Evolutionary conservation across 2,113 vertebrate genomes (phyloP), one percentile per base, ranked within the genome.

Genomic region (Poeciliopsis occidentalis): DNA sequence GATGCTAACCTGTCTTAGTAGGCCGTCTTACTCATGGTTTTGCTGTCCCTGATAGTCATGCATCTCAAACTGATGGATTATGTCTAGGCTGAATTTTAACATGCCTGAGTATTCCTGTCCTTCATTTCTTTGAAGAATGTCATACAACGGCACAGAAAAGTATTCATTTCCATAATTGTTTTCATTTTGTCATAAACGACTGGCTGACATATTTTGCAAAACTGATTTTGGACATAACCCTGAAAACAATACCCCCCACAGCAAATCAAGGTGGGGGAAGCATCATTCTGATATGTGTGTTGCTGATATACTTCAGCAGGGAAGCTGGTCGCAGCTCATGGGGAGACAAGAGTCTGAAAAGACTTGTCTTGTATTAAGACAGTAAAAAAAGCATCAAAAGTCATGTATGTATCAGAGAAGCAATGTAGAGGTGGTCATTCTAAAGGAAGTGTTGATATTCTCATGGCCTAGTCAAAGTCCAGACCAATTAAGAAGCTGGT

Each of bases 31-130:
- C 11, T 60, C 70, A 54, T 10, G 60, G 70, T 82, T 70, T 73
- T 80, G 66, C 72, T 71, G 60, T 78, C 73, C 54, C 60, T 26
- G 60, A 15, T 67, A 4, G 17, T n/a, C 71, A 30, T 26, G 51
- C 29, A 30, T 24, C 13, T 78, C 24, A 57, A 22, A 31, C 44
- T 75, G 39, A 76, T 71, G 34, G 34, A 37, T 37, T 67, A 84
- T 32, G 75, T 85, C 71, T 78, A 67, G 66, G 8, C 82, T 57
- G n/a, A 64, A 83, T 54, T 78, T 73, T 8, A 78, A 80, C 65
- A 73, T 72, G 83, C 75, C 72, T 76, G 76, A 76, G 66, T 60
- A 78, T 66, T 78, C 62, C 75, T 79, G 84, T 84, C 64, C 78
- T 77, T 91, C 77, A 87, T 90, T 88, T 76, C n/a, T 80, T 77